A percentile compares a stretch with the other conserved stretches of the same genome.
Evolutionary conservation across 2,797 vertebrate genomes (phyloP).

Genomic region (Lepilemur septentrionalis): DNA sequence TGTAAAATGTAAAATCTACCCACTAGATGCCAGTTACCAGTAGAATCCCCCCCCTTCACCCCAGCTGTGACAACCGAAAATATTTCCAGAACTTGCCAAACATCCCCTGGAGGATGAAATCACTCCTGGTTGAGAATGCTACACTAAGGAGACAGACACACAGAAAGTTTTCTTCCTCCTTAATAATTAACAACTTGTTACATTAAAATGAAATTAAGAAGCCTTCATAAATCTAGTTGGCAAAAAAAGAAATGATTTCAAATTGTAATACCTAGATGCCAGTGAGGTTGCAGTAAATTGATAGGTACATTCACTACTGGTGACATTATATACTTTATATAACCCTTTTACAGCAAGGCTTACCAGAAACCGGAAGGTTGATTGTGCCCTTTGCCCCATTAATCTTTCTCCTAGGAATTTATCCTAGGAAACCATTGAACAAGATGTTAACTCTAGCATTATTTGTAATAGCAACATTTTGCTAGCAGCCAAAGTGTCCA

Average conservation of each 20-base stretch:
- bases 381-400: background rate
- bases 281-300: background rate
- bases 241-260: constrained; percentile 20
- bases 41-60: background rate
- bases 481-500: background rate
- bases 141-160: background rate
- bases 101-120: background rate
- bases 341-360: background rate
- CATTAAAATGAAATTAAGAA: background rate
- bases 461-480: background rate
- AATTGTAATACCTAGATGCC: background rate
- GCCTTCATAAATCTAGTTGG: background rate
- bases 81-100: background rate
- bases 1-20: background rate
- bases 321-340: background rate
- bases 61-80: background rate
- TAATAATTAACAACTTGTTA: background rate
- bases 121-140: background rate
- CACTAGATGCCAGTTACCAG: background rate
- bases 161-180: background rate
- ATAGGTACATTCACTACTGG: background rate
- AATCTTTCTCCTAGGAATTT: background rate
- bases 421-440: background rate
- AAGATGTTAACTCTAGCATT: background rate
- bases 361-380: background rate